These are phyloP conservation scores for Campylomormyrus numenius DNA, from an alignment of 2,113 vertebrate genomes.

Conservation along the genomic window DNA sequence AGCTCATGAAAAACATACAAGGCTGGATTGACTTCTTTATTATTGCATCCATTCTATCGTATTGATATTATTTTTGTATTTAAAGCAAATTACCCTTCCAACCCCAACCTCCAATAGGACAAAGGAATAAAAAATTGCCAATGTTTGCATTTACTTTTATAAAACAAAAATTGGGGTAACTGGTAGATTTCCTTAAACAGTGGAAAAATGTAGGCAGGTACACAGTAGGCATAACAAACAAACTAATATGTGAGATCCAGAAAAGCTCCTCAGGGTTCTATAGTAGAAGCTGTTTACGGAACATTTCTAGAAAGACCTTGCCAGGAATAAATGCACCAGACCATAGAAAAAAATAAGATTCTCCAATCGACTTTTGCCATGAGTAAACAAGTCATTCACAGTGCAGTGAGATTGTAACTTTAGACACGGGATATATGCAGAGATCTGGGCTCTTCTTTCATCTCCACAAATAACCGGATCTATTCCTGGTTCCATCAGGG, in stretches of 20 bases:
- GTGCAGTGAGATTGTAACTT: background rate
- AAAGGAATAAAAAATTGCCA: background rate
- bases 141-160: slow-evolving; percentile 1
- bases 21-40: background rate
- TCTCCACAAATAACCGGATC: background rate
- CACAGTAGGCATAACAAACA: background rate
- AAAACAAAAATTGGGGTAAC: background rate
- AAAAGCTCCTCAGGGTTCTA: background rate
- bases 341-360: background rate
- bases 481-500: background rate
- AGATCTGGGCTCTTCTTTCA: background rate
- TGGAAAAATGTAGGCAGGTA: background rate
- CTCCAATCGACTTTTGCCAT: background rate
- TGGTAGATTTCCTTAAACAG: background rate
- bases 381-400: background rate
- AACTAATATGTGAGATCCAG: background rate
- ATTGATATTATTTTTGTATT: background rate
- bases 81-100: background rate
- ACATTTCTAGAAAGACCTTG: background rate
- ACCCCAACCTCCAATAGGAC: background rate
- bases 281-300: background rate
- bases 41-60: background rate
- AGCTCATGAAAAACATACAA: background rate
- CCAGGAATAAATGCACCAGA: slow-evolving; percentile 1
- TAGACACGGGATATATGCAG: background rate